Evolutionary conservation across 35 echinoderm and acorn worm species (phyloP).

Genomic region (Strongylocentrotus purpuratus): DNA sequence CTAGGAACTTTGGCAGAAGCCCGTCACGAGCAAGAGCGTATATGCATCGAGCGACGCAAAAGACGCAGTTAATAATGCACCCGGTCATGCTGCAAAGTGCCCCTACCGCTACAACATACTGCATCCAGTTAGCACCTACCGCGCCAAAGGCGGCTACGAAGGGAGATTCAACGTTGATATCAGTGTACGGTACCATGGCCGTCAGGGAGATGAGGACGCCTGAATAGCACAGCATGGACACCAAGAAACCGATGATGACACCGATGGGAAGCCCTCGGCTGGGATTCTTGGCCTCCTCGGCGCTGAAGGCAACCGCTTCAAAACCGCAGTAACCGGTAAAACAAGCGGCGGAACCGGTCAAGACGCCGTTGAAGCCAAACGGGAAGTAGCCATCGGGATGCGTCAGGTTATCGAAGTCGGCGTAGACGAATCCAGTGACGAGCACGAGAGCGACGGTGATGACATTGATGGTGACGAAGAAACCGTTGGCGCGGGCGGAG

Average conservation of each 20-base stretch:
- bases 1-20: constrained; percentile 63
- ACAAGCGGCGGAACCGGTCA: constrained; percentile 85
- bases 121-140: constrained; percentile 53
- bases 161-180: constrained; percentile 75
- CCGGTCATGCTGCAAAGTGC: constrained; percentile 80
- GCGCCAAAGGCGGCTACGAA: constrained; percentile 68
- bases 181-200: constrained; percentile 52
- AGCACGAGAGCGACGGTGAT: constrained; percentile 61
- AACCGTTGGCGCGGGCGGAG: constrained; percentile 62
- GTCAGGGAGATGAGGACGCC: constrained; percentile 66
- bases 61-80: constrained; percentile 78
- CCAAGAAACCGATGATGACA: constrained; percentile 59
- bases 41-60: constrained; percentile 70
- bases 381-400: constrained; percentile 65
- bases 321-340: constrained; percentile 84
- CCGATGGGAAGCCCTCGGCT: constrained; percentile 76
- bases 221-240: constrained; percentile 64
- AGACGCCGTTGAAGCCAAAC: constrained; percentile 61
- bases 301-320: constrained; percentile 78
- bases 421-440: constrained; percentile 56
- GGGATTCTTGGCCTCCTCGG: constrained; percentile 79
- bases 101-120: constrained; percentile 75
- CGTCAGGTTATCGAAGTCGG: constrained; percentile 59
- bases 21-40: constrained; percentile 81
- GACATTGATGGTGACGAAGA: constrained; percentile 75